phyloP scores from a whole-genome alignment of 2,113 vertebrate genomes.

The Ondatra zibethicus region DNA sequence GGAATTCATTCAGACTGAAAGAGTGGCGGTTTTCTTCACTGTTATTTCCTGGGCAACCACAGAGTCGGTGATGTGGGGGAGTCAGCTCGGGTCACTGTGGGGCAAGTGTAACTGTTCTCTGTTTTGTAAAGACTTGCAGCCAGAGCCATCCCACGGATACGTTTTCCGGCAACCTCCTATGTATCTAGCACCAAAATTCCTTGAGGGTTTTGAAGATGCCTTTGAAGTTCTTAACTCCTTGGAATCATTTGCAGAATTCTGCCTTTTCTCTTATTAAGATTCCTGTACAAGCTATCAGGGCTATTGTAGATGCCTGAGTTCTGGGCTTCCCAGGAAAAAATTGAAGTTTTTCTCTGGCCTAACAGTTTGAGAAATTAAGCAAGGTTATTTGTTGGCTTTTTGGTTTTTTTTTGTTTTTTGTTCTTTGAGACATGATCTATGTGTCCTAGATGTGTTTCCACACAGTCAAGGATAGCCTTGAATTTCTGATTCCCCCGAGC shows the following conservation, averaged over 20 bases:
- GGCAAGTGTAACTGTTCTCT: neutral
- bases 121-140: neutral
- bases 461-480: neutral
- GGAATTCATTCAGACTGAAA: conserved; percentile 50
- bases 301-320: neutral
- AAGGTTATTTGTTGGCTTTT: neutral
- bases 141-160: neutral
- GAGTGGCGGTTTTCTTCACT: conserved; percentile 23
- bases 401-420: too few species aligned
- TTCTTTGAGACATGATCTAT: neutral
- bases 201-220: neutral
- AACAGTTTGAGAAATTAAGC: neutral
- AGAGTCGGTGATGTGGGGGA: neutral
- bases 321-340: neutral
- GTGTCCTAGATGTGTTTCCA: neutral
- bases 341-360: neutral
- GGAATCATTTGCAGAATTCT: neutral
- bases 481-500: neutral
- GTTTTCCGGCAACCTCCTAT: neutral
- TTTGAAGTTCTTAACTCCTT: neutral
- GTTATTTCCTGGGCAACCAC: neutral
- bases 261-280: neutral
- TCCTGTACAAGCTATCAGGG: neutral
- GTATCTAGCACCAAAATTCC: neutral
- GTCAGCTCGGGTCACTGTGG: neutral